Evolutionary conservation across 2,797 vertebrate genomes (phyloP).

Genomic region (Myotis pilosus): DNA sequence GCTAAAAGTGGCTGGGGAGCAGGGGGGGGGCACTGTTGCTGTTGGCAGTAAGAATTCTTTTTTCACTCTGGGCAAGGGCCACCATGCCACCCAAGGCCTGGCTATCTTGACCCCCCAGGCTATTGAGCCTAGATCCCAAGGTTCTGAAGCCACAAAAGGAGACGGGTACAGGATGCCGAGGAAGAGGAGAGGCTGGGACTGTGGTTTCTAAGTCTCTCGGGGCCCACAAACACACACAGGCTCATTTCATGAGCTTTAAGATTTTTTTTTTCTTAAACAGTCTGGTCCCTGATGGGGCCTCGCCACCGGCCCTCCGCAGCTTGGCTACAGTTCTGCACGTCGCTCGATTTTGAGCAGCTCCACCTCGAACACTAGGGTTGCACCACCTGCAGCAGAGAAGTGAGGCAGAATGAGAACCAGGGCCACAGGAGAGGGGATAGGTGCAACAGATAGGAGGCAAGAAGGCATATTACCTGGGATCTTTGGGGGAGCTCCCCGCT

Average conservation of each 20-base stretch:
- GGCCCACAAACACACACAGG: conserved; percentile 61
- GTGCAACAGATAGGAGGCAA: neutral
- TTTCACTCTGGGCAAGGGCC: neutral
- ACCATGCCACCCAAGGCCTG: neutral
- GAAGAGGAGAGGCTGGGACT: neutral
- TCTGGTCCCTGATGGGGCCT: conserved; percentile 68
- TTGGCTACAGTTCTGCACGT: conserved; percentile 87
- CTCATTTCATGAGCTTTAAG: conserved; percentile 41
- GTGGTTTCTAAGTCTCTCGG: neutral
- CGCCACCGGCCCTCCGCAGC: neutral
- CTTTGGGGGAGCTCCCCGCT: conserved; percentile 93
- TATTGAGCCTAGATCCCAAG: neutral
- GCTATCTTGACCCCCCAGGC: neutral
- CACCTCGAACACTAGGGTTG: conserved; percentile 94
- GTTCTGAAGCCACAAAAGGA: neutral
- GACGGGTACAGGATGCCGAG: neutral
- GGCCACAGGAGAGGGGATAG: neutral
- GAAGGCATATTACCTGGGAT: conserved; percentile 86
- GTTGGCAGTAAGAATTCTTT: neutral
- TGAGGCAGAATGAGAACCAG: neutral
- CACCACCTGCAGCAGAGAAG: conserved; percentile 84
- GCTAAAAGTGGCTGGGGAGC: conserved; percentile 39
- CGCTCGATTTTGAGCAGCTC: conserved; percentile 92
- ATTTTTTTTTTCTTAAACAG: conserved; percentile 25
- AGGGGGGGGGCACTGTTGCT: neutral